phyloP scores from a whole-genome alignment of 2,888 invertebrate species.

The Hydraecia micacea region DNA sequence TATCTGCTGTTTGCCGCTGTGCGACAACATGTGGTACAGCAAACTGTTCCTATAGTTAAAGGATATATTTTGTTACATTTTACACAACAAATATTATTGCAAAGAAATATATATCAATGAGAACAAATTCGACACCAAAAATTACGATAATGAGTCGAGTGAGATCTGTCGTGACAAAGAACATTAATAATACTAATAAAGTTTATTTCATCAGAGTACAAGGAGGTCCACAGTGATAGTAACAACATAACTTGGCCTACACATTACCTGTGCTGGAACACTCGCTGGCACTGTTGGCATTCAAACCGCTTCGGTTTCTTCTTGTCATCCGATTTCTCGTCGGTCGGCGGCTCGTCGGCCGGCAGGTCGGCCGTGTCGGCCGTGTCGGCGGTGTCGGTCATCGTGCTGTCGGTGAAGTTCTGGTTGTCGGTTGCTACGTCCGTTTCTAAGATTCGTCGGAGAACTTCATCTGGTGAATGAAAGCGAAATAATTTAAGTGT shows the following conservation, averaged over 20 bases:
- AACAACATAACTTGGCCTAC: not conserved
- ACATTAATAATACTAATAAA: not conserved
- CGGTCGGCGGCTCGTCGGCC: slow-evolving; percentile 20
- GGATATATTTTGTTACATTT: not conserved
- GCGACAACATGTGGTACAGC: slow-evolving; percentile 95
- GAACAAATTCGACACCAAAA: not conserved
- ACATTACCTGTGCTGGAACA: slow-evolving; percentile 91
- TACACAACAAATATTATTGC: not conserved
- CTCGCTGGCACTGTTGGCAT: slow-evolving; percentile 93
- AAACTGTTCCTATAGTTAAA: slow-evolving; percentile 92
- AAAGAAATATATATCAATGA: not conserved
- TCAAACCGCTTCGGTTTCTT: slow-evolving; percentile 81
- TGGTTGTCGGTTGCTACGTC: slow-evolving; percentile 72
- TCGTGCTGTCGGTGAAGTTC: slow-evolving; percentile 72
- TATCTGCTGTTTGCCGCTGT: slow-evolving; percentile 94
- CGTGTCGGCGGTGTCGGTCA: slow-evolving; percentile 52
- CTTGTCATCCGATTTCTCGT: slow-evolving; percentile 52
- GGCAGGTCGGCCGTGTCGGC: slow-evolving; percentile 33
- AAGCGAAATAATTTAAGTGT: not conserved
- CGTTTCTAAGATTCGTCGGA: slow-evolving; percentile 83
- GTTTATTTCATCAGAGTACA: not conserved
- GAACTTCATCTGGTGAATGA: slow-evolving; percentile 79
- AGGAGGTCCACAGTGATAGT: not conserved
- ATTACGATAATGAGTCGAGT: not conserved
- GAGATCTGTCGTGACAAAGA: not conserved